These are phyloP conservation scores for Drosophila melanosoma DNA, from an alignment of 2,888 invertebrate genomes.

Conservation along the genomic window DNA sequence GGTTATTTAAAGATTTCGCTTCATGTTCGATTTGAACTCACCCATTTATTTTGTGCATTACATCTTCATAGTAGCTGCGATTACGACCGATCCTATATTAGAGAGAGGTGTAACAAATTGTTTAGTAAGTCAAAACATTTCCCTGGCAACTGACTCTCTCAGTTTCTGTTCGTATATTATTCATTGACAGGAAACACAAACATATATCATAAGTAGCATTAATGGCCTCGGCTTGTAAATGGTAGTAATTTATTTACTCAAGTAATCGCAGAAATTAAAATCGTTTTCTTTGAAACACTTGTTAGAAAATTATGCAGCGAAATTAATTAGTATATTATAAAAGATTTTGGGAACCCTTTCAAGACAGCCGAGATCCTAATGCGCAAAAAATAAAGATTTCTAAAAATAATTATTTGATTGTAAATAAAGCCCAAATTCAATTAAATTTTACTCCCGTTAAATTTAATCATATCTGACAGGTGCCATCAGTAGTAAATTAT, in stretches of 20 bases:
- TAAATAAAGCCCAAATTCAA: not conserved
- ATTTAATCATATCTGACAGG: not conserved
- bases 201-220: conserved; percentile 15
- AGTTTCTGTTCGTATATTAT: not conserved
- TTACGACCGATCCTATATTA: conserved; percentile 87
- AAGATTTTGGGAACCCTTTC: not conserved
- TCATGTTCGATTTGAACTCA: conserved; percentile 79
- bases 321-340: not conserved
- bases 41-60: conserved; percentile 90
- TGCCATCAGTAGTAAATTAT: not conserved
- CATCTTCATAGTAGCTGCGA: conserved; percentile 87
- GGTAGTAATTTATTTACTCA: not conserved
- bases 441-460: not conserved
- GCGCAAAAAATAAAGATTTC: not conserved
- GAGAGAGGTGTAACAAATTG: conserved; percentile 23
- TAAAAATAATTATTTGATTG: not conserved
- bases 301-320: not conserved
- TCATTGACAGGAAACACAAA: not conserved
- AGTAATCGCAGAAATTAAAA: not conserved
- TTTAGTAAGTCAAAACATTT: not conserved
- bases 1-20: not conserved
- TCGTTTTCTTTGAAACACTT: not conserved
- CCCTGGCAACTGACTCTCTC: conserved; percentile 5
- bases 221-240: conserved; percentile 5
- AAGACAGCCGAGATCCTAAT: not conserved